Percentiles rank a stretch among this genome's conserved stretches.
phyloP scores from a whole-genome alignment of 2,888 invertebrate genomes.

The Exocentrus adspersus region DNA sequence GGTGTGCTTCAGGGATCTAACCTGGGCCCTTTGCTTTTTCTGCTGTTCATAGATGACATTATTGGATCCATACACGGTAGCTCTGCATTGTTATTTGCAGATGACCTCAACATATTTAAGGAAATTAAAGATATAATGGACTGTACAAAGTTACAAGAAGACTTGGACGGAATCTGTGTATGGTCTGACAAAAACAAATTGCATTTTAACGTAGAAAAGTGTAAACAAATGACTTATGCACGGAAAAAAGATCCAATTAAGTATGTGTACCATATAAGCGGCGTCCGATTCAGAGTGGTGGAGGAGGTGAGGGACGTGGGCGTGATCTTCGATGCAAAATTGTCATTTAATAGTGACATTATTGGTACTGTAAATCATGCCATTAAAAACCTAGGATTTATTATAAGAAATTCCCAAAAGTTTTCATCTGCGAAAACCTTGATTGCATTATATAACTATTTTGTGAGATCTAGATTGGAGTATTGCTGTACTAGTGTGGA shows the following conservation, averaged over 20 bases:
- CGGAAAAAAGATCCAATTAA: not conserved
- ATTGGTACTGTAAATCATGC: not conserved
- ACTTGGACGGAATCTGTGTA: too few relatives aligned
- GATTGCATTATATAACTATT: not conserved
- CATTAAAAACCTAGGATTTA: not conserved
- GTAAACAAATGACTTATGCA: not conserved
- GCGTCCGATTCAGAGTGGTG: not conserved
- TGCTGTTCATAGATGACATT: too few relatives aligned
- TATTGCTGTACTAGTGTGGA: not conserved
- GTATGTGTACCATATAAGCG: not conserved
- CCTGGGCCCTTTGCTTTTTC: too few relatives aligned
- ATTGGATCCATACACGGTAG: too few relatives aligned
- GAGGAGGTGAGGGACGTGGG: not conserved
- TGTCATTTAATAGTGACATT: conserved; percentile 2
- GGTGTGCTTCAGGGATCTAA: too few relatives aligned
- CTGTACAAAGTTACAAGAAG: too few relatives aligned
- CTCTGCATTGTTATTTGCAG: too few relatives aligned
- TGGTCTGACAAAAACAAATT: not conserved
- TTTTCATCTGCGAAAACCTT: not conserved
- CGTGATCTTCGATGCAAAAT: conserved; percentile 1
- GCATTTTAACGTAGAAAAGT: not conserved
- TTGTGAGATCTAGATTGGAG: not conserved
- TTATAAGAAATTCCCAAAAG: not conserved
- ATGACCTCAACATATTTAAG: too few relatives aligned
- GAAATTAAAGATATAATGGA: too few relatives aligned